Evolutionary conservation across 2,888 invertebrate genomes (phyloP).

Genomic region (Drosophila prolongata): DNA sequence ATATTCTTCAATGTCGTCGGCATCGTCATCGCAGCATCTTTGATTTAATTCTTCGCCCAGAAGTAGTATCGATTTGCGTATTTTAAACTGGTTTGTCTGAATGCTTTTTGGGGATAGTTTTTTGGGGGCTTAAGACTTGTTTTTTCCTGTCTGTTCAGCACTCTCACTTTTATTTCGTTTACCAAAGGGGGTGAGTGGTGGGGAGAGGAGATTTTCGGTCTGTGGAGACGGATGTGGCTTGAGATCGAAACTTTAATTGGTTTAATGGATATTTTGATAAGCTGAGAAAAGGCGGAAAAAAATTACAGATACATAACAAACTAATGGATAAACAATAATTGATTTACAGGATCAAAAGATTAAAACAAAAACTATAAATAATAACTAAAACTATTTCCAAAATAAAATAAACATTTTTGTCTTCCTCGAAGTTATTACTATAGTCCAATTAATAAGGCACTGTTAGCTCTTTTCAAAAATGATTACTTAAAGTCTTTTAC

Average conservation of each 20-base stretch:
- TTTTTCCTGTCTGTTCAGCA: slow-evolving; percentile 22
- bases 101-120: slow-evolving; percentile 28
- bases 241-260: slow-evolving; percentile 33
- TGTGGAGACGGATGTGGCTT: slow-evolving; percentile 33
- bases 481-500: not conserved
- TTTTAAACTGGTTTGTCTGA: slow-evolving; percentile 29
- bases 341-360: not conserved
- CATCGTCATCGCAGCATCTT: slow-evolving; percentile 4
- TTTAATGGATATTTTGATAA: slow-evolving; percentile 4
- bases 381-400: no score
- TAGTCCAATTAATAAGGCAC: no score
- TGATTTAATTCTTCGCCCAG: slow-evolving; percentile 19
- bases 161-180: slow-evolving; percentile 41
- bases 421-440: no score
- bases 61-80: slow-evolving; percentile 22
- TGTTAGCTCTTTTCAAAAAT: no score
- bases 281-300: not conserved
- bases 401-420: no score
- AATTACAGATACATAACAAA: not conserved
- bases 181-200: not conserved
- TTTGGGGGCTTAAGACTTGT: slow-evolving; percentile 21
- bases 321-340: not conserved
- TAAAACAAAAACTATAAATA: no score
- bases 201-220: not conserved
- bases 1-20: slow-evolving; percentile 25